phyloP scores from a whole-genome alignment of 2,888 invertebrate genomes.

The Xanthostigma xanthostigma region DNA sequence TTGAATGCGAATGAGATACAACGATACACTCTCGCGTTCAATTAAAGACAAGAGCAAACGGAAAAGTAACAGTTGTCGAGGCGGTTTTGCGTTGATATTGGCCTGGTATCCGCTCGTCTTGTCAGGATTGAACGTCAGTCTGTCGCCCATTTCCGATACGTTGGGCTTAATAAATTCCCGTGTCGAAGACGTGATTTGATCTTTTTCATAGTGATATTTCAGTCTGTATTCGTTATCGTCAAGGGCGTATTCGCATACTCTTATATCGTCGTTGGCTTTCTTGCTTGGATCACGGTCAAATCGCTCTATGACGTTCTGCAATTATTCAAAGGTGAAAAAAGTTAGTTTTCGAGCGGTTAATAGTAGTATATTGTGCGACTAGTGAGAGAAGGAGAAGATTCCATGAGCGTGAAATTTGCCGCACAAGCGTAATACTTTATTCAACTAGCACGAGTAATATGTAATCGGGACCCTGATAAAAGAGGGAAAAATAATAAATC shows the following conservation, averaged over 20 bases:
- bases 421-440: no score
- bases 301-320: conserved; percentile 43
- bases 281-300: conserved; percentile 40
- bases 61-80: conserved; percentile 48
- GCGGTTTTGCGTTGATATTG: conserved; percentile 39
- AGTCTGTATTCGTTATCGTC: conserved; percentile 43
- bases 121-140: conserved; percentile 44
- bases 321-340: conserved; percentile 4
- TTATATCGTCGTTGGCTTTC: conserved; percentile 46
- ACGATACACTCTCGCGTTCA: conserved; percentile 40
- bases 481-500: no score
- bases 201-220: conserved; percentile 46
- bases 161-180: conserved; percentile 53
- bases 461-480: no score
- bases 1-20: conserved; percentile 35
- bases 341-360: not conserved
- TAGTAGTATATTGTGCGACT: not conserved
- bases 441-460: no score
- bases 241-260: conserved; percentile 46
- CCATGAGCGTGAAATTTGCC: no score
- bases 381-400: no score
- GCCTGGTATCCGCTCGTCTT: conserved; percentile 53
- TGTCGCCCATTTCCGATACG: conserved; percentile 52
- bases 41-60: conserved; percentile 45
- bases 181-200: conserved; percentile 43